Evolutionary conservation across 2,888 invertebrate species (phyloP).

Genomic region (Protodeltote pygarga): DNA sequence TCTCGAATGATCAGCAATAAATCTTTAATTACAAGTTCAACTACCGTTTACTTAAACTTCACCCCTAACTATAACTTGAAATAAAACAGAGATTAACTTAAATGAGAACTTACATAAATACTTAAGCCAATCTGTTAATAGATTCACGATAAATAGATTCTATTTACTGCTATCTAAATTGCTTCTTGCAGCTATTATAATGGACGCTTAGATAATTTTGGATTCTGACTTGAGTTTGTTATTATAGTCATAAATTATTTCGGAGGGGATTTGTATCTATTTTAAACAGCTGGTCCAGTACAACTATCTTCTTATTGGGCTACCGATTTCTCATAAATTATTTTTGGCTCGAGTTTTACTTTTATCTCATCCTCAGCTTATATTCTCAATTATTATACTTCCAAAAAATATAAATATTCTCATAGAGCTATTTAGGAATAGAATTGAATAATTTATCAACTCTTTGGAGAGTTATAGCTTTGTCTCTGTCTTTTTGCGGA

Average conservation of each 20-base stretch:
- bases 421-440: too few species aligned
- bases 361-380: too few species aligned
- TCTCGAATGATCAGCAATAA: too few species aligned
- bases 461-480: too few species aligned
- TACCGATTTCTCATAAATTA: neutral
- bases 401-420: too few species aligned
- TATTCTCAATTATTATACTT: too few species aligned
- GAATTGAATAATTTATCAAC: too few species aligned
- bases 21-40: too few species aligned
- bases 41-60: neutral
- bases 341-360: too few species aligned
- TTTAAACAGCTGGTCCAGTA: constrained; percentile 10
- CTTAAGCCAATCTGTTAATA: constrained; percentile 28
- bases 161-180: constrained; percentile 31
- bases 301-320: constrained; percentile 6
- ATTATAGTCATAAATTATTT: constrained; percentile 24
- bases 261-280: constrained; percentile 5
- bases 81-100: constrained; percentile 15
- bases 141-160: constrained; percentile 31
- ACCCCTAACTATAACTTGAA: constrained; percentile 7
- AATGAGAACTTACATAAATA: constrained; percentile 28
- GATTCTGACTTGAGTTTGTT: constrained; percentile 5
- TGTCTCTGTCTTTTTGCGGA: too few species aligned
- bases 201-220: constrained; percentile 23
- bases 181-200: constrained; percentile 17